Evolutionary conservation across 2,888 invertebrate species (phyloP).

Genomic region (Chironomus tentans): DNA sequence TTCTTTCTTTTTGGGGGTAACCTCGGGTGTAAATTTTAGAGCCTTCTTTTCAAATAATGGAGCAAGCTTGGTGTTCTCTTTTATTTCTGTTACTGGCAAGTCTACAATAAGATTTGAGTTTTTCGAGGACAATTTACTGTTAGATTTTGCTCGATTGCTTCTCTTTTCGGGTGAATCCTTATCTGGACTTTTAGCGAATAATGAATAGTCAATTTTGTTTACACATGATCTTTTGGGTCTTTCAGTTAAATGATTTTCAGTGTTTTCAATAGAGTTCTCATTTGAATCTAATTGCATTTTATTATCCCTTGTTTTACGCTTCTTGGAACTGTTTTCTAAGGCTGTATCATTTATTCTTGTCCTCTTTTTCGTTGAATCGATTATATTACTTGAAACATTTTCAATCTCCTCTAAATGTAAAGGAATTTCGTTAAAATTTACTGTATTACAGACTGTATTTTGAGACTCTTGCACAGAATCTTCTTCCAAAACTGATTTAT

Average conservation of each 20-base stretch:
- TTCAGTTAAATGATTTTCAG: constrained; percentile 4
- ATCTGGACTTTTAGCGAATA: background rate
- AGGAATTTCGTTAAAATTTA: too few species aligned
- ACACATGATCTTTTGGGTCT: background rate
- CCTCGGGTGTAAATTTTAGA: too few species aligned
- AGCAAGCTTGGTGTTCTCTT: background rate
- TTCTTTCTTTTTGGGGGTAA: too few species aligned
- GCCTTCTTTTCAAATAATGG: too few species aligned
- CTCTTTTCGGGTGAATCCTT: background rate
- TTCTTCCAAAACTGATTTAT: background rate
- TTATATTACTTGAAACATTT: background rate
- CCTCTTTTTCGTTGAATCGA: background rate
- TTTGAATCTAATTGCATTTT: background rate
- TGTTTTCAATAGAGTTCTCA: background rate
- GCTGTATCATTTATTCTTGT: background rate
- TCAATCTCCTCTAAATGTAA: background rate
- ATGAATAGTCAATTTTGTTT: background rate
- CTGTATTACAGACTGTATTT: background rate
- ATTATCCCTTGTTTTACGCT: constrained; percentile 6
- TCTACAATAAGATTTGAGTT: too few species aligned
- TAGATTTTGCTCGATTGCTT: background rate
- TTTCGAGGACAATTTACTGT: too few species aligned
- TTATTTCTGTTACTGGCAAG: background rate
- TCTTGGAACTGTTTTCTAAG: background rate
- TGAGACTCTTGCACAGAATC: constrained; percentile 9